A percentile compares a stretch with the other conserved stretches of the same genome.
Conservation (phyloP, 2,113 vertebrate species). For the Pteronura brasiliensis region DNA sequence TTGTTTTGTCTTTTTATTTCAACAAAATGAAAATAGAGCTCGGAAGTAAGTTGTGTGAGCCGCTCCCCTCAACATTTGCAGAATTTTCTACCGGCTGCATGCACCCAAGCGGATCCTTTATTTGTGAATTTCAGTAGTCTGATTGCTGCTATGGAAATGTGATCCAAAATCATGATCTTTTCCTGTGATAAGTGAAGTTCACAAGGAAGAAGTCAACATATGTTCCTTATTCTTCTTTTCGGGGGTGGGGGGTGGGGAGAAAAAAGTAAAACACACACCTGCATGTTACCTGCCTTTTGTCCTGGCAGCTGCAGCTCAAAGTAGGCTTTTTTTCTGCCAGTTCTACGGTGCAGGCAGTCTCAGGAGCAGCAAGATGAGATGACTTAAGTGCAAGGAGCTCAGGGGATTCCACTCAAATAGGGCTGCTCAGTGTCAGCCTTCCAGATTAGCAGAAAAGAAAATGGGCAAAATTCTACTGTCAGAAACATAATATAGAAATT, state of each 20-base stretch:
- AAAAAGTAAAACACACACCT: conserved; percentile 19
- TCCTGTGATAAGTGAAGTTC: conserved; percentile 99
- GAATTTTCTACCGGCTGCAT: conserved; percentile 94
- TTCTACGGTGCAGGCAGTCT: not conserved
- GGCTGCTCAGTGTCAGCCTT: not conserved
- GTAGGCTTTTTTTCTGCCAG: conserved; percentile 58
- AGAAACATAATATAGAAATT: not conserved
- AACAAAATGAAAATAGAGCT: conserved; percentile 99
- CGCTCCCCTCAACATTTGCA: conserved; percentile 88
- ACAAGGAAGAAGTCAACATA: conserved; percentile 79
- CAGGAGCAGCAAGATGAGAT: not conserved
- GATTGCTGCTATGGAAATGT: conserved; percentile 88
- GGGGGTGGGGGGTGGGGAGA: not conserved
- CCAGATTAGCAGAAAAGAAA: not conserved
- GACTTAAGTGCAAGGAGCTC: not conserved
- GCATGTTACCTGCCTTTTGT: conserved; percentile 72
- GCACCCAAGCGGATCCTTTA: conserved; percentile 91
- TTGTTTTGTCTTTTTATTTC: conserved; percentile 95
- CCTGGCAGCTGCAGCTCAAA: conserved; percentile 82
- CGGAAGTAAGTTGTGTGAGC: conserved; percentile 98
- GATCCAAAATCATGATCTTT: conserved; percentile 91
- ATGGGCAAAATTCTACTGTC: conserved; percentile 75
- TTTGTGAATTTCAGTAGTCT: conserved; percentile 91
- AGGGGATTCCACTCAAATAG: not conserved
- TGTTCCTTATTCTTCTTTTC: conserved; percentile 66